Evolutionary conservation across 64 coral and sea anemone genomes (phyloP), one percentile per base, ranked within the genome.

Genomic region (Platygyra sinensis): DNA sequence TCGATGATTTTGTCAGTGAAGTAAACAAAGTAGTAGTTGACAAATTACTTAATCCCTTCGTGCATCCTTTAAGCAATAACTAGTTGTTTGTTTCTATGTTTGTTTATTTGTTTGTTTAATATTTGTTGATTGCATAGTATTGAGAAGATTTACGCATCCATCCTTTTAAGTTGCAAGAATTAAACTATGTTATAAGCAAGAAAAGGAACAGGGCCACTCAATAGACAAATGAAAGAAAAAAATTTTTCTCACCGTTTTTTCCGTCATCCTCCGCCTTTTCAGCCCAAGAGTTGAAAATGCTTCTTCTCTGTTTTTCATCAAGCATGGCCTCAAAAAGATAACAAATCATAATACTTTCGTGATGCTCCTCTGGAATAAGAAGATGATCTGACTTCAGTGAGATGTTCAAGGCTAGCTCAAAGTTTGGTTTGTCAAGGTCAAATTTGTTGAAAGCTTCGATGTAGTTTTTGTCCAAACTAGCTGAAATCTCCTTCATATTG

Each of bases 341-440:
- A 61, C 30, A 80, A 16, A 91, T 39, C 19, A 80, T 72, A 32
- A 72, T 2, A 62, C 71, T 75, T 38, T 84, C 79, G 29, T 19
- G 78, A 62, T 83, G 81, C 24, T 85, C 72, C 57, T 46, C 57
- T 46, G 89, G 57, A 57, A 84, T 74, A 5, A 82, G 81, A 30
- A 91, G 42, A 12, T 39, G 82, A 32, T 74, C 79, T 19, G 32
- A 83, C 28, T 91, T 82, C 31, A 91, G 52, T 46, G 89, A 91
- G 62, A 91, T 91, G 32, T 91, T 33, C 72, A 91, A 39, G 32
- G 89, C 69, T 54, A 91, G 72, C 46, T 91, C 73, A 49, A 91
- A 75, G 80, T 91, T 91, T 49, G 20, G 52, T 82, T 81, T 91
- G 19, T 91, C 79, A 61, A 83, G 55, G 19, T 91, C 79, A 76